Percentiles rank a stretch among this genome's conserved stretches.
Evolutionary conservation across 2,888 invertebrate genomes (phyloP).

Genomic region (Lydus trimaculatus): DNA sequence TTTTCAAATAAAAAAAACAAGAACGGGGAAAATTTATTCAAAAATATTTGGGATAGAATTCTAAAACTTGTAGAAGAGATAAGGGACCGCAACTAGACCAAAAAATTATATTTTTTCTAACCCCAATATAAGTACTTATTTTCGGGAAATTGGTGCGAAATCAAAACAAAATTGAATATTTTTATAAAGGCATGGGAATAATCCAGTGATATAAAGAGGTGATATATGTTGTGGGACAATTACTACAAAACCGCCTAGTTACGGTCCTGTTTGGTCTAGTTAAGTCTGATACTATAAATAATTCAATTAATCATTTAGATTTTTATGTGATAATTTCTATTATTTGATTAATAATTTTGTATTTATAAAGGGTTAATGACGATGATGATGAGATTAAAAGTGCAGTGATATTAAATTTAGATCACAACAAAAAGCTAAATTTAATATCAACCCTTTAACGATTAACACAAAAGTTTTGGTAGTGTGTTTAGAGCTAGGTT

Average conservation of each 20-base stretch:
- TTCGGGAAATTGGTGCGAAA: neutral
- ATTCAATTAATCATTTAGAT: neutral
- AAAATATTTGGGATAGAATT: neutral
- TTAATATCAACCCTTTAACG: conserved; percentile 11
- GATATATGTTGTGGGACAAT: neutral
- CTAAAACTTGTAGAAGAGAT: neutral
- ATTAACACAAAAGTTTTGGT: conserved; percentile 7
- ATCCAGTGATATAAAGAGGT: neutral
- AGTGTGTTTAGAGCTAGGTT: conserved; percentile 10
- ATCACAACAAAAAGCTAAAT: conserved; percentile 4
- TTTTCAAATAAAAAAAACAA: conserved; percentile 15
- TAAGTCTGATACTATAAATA: neutral
- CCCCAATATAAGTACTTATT: neutral
- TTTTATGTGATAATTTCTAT: neutral
- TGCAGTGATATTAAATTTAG: conserved; percentile 14
- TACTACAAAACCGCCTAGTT: neutral
- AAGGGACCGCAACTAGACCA: neutral
- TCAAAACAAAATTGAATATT: neutral
- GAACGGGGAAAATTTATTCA: neutral
- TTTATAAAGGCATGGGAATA: neutral
- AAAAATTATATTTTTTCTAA: neutral
- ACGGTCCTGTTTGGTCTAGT: neutral
- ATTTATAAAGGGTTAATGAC: conserved; percentile 2
- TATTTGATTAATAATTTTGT: neutral
- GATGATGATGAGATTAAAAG: neutral